Conservation (phyloP, 2,797 vertebrate genomes). For the Melanotaenia trifasciata region DNA sequence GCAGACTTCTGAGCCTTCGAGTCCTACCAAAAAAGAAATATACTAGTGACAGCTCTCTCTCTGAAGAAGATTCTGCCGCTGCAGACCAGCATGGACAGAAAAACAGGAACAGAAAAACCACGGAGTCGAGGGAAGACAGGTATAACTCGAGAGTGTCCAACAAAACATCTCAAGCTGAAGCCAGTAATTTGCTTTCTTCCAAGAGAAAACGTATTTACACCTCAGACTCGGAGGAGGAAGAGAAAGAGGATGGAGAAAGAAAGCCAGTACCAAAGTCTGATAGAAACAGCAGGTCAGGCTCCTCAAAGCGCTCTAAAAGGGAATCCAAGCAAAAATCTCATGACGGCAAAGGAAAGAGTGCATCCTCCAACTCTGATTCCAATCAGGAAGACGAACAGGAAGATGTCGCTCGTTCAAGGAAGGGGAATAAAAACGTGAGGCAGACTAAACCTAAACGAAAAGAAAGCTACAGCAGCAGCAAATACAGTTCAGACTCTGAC, state of each 20-base stretch:
- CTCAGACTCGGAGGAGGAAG: conserved; percentile 78
- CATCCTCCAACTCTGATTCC: conserved; percentile 56
- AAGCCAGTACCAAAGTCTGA: conserved; percentile 58
- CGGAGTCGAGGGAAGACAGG: conserved; percentile 30
- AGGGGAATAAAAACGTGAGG: conserved; percentile 42
- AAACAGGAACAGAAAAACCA: conserved; percentile 55
- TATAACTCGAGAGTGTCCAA: conserved; percentile 34
- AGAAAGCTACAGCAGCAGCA: conserved; percentile 72
- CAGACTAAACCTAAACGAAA: conserved; percentile 58
- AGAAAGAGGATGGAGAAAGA: conserved; percentile 37
- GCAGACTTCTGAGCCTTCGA: conserved; percentile 67
- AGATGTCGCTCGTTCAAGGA: conserved; percentile 22
- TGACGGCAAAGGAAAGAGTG: conserved; percentile 45
- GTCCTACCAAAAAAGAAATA: conserved; percentile 83
- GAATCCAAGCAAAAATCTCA: conserved; percentile 47
- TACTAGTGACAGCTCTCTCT: conserved; percentile 77
- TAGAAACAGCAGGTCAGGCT: conserved; percentile 39
- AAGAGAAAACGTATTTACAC: conserved; percentile 80
- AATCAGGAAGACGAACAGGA: conserved; percentile 42
- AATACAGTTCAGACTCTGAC: conserved; percentile 68
- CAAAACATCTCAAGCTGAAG: conserved; percentile 51
- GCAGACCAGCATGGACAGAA: conserved; percentile 40
- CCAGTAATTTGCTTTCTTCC: conserved; percentile 61
- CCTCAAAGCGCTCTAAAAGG: conserved; percentile 60
- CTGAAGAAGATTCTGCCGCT: conserved; percentile 79